phyloP scores from a whole-genome alignment of 1,140 invertebrate genomes.

The Stegodyphus mimosarum region DNA sequence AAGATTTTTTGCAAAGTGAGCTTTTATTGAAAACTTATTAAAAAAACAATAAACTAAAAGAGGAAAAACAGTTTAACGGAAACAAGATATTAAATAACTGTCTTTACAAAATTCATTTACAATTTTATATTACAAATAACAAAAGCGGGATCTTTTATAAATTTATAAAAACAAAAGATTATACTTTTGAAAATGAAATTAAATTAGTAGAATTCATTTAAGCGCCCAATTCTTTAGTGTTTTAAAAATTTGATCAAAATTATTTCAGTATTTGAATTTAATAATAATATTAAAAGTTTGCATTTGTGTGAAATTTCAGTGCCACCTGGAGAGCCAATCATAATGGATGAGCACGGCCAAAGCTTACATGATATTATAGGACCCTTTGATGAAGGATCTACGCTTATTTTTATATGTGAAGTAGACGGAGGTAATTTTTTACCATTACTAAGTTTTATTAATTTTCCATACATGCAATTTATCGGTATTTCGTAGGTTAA shows the following conservation, averaged over 20 bases:
- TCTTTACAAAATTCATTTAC: too few relatives aligned
- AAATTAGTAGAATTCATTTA: background rate
- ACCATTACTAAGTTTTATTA: too few relatives aligned
- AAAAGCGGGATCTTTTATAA: too few relatives aligned
- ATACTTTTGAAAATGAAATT: background rate
- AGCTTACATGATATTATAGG: conserved; percentile 63
- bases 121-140: too few relatives aligned
- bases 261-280: background rate
- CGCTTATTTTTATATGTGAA: conserved; percentile 61
- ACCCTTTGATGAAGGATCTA: conserved; percentile 64
- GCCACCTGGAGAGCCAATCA: conserved; percentile 63
- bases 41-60: too few relatives aligned
- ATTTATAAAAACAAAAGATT: background rate
- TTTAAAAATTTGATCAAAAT: background rate
- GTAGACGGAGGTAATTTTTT: conserved; percentile 59
- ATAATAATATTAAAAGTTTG: background rate
- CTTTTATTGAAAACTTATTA: too few relatives aligned
- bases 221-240: background rate
- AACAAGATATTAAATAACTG: too few relatives aligned
- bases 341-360: conserved; percentile 63
- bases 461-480: too few relatives aligned
- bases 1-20: too few relatives aligned
- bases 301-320: conserved; percentile 47
- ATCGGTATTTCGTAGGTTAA: too few relatives aligned
- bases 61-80: too few relatives aligned